Base-by-base conservation (phyloP, 2,888 invertebrate genomes). In the Agapetus fuscipes region DNA sequence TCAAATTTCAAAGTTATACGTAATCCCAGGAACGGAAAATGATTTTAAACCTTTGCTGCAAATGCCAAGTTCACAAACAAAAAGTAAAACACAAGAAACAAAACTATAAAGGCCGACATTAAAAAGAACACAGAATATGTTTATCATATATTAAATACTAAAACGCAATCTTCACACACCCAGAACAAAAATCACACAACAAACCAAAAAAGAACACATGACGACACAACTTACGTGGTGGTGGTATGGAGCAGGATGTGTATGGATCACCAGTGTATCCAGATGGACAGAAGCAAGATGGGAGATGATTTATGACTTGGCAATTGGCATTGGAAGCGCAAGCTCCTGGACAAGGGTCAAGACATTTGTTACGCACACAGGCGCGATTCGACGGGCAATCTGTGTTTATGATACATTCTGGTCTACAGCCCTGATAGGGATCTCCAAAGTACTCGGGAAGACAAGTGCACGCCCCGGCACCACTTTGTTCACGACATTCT, bases 261-360 rank as follows among this genome's bases (percentile, higher is more conserved):
- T 66, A 69, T 26, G 76, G 76, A 58, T 80, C 76, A 51, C 80
- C 81, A 32, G 74, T 76, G 51, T 67, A 81, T 48, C 80, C 80
- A 32, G 66, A 57, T 32, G 68, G 54, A 54, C 85, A 86, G 42
- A 72, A 74, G 53, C 85, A 85, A 41, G 74, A 70, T 3, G 84
- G 83, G 34, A 74, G 61, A 58, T 86, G 85, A 53, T 80, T 81
- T 2, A 82, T 66, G 14, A 81, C 78, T 53, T 77, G 74, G 54
- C 86, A 86, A 39, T 76, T 67, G 9, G 85, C 79, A 55, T 83
- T 82, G 50, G 68, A 66, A 11, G 80, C 84, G 55, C 86, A 86
- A 32, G 79, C 78, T 17, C 83, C 83, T 1, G 78, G 78, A 52
- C 85, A 85, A 6, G 85, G 84, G 57, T 83, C 78, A 50, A 70